phyloP scores from a whole-genome alignment of 2,113 vertebrate species.

The Muntiacus reevesi region DNA sequence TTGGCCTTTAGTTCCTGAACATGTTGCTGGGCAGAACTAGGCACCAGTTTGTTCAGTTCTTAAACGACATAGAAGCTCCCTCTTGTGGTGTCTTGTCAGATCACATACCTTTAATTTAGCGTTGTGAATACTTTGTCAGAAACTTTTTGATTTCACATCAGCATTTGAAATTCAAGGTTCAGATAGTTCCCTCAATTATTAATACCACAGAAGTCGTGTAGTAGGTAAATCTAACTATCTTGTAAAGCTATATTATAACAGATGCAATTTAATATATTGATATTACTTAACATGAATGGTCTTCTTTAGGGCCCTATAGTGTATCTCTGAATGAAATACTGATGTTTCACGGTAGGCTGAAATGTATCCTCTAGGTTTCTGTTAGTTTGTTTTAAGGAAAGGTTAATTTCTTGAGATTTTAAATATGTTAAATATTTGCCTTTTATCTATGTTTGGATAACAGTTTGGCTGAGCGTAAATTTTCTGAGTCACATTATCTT shows the following conservation, averaged over 20 bases:
- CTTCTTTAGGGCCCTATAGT: not conserved
- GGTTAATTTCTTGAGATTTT: not conserved
- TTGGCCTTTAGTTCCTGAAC: not conserved
- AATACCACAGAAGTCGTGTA: not conserved
- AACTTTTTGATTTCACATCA: not conserved
- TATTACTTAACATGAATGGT: not conserved
- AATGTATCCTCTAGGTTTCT: not conserved
- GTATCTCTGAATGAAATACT: not conserved
- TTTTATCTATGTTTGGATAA: not conserved
- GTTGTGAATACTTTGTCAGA: not conserved
- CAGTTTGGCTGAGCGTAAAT: not conserved
- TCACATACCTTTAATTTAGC: not conserved
- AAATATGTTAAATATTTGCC: not conserved
- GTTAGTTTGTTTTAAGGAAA: not conserved
- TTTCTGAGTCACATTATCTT: not conserved
- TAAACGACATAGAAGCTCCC: not conserved
- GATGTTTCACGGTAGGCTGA: not conserved
- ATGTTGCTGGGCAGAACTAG: not conserved
- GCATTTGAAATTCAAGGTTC: not conserved
- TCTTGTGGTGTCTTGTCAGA: slow-evolving; percentile 43
- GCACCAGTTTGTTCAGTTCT: not conserved
- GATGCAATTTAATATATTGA: not conserved
- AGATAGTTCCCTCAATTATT: not conserved
- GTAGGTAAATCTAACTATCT: not conserved
- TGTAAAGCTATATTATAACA: not conserved